These are phyloP conservation scores for Leptinotarsa rubiginosa DNA, from an alignment of 2,888 invertebrate genomes.

Conservation along the genomic window DNA sequence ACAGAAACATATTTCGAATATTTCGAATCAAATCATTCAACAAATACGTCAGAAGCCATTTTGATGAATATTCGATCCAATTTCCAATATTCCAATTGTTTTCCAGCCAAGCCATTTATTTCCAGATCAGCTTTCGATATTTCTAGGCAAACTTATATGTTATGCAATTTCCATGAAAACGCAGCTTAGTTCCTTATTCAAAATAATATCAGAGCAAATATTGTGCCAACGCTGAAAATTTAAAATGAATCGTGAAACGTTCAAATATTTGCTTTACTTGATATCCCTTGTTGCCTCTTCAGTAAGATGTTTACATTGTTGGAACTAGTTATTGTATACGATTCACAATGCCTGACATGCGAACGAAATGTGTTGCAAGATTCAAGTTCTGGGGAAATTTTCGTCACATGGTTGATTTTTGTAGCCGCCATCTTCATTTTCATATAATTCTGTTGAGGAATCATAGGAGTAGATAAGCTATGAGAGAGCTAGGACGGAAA, in stretches of 20 bases:
- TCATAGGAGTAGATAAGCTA: too few relatives aligned
- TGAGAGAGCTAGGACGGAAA: too few relatives aligned
- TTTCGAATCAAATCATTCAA: too few relatives aligned
- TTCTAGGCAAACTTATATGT: neutral
- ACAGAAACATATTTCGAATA: too few relatives aligned
- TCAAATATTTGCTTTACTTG: conserved; percentile 42
- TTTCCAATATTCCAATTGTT: neutral
- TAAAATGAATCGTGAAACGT: conserved; percentile 32
- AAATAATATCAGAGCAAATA: conserved; percentile 37
- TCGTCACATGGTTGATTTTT: too few relatives aligned
- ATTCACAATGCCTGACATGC: conserved; percentile 11
- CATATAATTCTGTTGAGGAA: too few relatives aligned
- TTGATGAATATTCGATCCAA: too few relatives aligned
- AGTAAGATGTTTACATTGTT: conserved; percentile 41
- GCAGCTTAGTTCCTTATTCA: conserved; percentile 27
- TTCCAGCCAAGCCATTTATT: neutral
- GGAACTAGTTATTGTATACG: conserved; percentile 32
- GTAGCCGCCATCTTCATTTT: too few relatives aligned
- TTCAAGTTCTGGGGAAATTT: neutral
- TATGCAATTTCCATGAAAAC: conserved; percentile 5
- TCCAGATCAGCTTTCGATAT: neutral
- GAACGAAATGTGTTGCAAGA: neutral
- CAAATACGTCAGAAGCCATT: too few relatives aligned
- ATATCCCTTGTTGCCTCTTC: conserved; percentile 37
- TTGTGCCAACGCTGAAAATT: conserved; percentile 36